Conservation (phyloP, 2,888 invertebrate genomes). For the Ctena decussata region DNA sequence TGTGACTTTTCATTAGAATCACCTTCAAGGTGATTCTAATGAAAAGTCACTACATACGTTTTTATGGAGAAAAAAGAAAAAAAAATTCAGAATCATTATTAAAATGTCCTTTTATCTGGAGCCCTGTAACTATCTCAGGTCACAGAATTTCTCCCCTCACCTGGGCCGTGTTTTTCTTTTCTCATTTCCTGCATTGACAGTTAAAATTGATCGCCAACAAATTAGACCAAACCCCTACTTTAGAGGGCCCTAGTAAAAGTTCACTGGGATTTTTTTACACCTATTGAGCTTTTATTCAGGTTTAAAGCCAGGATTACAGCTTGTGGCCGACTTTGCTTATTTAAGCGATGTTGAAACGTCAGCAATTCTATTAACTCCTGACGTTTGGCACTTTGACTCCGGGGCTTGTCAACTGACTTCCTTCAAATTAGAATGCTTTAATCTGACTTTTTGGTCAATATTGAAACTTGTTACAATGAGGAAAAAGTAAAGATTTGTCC, state of each 20-base stretch:
- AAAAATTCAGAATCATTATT: no score
- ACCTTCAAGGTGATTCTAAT: no score
- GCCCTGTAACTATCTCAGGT: neutral
- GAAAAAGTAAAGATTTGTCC: neutral
- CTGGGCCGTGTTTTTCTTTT: neutral
- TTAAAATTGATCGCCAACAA: conserved; percentile 14
- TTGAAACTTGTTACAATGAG: conserved; percentile 9
- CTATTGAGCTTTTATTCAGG: conserved; percentile 29
- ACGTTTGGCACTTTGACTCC: conserved; percentile 24
- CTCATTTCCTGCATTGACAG: conserved; percentile 8
- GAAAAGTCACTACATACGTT: no score
- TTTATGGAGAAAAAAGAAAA: no score
- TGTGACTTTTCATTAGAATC: no score
- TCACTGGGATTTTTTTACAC: conserved; percentile 3
- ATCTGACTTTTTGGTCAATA: conserved; percentile 11
- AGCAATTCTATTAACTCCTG: conserved; percentile 13
- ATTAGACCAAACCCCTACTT: neutral
- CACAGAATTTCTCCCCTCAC: neutral
- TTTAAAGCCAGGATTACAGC: conserved; percentile 45
- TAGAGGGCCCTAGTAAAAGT: neutral
- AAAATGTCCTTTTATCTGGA: no score
- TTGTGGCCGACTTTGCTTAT: conserved; percentile 37
- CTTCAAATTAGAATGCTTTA: neutral
- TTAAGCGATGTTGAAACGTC: conserved; percentile 29
- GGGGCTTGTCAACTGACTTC: conserved; percentile 3